These are phyloP conservation scores for Melanotaenia nigrans DNA, from an alignment of 2,797 vertebrate species.

Conservation along the genomic window DNA sequence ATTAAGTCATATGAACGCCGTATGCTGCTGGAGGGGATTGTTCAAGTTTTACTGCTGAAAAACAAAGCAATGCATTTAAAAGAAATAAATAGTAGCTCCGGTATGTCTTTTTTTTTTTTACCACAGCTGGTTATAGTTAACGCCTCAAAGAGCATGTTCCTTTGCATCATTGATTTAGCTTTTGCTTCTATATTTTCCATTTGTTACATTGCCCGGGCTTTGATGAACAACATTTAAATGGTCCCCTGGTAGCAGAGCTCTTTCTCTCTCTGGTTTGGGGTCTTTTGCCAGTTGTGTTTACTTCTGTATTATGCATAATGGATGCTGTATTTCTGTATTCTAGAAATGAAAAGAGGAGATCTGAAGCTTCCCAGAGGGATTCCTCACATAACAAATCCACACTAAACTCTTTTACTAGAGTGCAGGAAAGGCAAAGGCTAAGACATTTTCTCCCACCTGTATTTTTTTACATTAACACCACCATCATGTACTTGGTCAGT, in stretches of 20 bases:
- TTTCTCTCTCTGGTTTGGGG: background rate
- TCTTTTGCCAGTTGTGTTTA: background rate
- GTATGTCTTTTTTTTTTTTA: background rate
- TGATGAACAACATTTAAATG: background rate
- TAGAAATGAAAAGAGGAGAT: background rate
- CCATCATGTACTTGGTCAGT: too few relatives aligned
- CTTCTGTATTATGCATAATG: too few relatives aligned
- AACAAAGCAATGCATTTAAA: conserved; percentile 6
- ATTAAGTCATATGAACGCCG: background rate
- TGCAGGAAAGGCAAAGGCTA: background rate
- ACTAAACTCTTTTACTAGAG: background rate
- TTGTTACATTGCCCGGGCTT: background rate
- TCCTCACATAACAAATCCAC: background rate
- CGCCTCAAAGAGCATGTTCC: background rate
- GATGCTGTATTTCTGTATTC: too few relatives aligned
- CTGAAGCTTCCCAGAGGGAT: background rate
- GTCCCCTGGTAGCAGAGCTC: background rate
- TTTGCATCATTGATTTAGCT: background rate
- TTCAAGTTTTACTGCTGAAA: background rate
- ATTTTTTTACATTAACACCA: too few relatives aligned
- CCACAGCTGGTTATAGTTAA: background rate
- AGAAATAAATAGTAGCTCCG: too few relatives aligned
- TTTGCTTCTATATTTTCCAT: conserved; percentile 3
- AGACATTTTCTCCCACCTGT: too few relatives aligned
- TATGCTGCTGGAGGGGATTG: background rate